phyloP scores from a whole-genome alignment of 2,888 invertebrate genomes.

The Catocala fraxini region DNA sequence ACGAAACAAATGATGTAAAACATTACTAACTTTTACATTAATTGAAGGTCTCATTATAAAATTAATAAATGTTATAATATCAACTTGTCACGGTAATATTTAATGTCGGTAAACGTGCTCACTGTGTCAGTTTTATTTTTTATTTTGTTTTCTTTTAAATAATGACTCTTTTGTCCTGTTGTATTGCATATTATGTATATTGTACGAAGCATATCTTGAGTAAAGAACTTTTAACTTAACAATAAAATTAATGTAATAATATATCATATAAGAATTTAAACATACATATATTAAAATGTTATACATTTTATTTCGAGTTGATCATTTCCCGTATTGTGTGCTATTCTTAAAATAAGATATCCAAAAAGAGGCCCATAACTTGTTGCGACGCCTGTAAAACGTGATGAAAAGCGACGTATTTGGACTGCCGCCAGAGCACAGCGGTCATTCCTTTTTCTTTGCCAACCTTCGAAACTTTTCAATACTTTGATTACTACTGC shows the following conservation, averaged over 20 bases:
- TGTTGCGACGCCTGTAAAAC: constrained; percentile 68
- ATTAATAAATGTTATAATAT: constrained; percentile 19
- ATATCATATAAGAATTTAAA: no score
- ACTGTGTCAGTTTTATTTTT: background rate
- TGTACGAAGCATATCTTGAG: no score
- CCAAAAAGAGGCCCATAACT: constrained; percentile 65
- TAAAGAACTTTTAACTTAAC: no score
- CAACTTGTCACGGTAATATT: background rate
- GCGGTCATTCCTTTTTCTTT: constrained; percentile 60
- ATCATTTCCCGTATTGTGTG: constrained; percentile 23
- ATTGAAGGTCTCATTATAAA: constrained; percentile 28
- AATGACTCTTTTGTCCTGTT: no score
- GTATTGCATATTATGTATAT: no score
- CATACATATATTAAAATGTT: no score
- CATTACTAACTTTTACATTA: constrained; percentile 23
- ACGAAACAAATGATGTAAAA: constrained; percentile 37
- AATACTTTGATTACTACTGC: constrained; percentile 54
- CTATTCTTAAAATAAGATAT: constrained; percentile 38
- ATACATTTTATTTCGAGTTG: background rate
- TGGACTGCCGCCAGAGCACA: constrained; percentile 67
- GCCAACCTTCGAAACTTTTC: constrained; percentile 59
- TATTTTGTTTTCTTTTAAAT: no score
- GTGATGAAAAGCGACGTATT: constrained; percentile 65
- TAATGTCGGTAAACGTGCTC: background rate
- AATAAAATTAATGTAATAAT: no score